Conservation (phyloP, 2,113 vertebrate species). For the Halcyon malimbica region DNA sequence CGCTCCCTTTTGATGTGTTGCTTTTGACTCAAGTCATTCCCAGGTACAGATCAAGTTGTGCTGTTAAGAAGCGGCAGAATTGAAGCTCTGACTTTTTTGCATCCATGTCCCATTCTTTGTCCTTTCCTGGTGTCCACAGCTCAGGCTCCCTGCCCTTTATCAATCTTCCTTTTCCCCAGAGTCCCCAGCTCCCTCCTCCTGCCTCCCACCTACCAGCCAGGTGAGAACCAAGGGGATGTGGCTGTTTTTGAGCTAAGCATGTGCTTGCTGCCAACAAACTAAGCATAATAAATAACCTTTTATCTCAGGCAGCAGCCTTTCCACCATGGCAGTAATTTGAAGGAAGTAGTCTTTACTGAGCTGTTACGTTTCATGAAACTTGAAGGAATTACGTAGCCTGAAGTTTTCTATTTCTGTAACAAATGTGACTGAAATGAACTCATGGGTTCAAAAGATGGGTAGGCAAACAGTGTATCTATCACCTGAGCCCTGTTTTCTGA, state of each 20-base stretch:
- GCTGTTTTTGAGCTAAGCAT: conserved; percentile 5
- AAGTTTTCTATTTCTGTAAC: neutral
- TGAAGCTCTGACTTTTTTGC: neutral
- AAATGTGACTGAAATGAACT: neutral
- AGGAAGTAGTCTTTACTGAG: neutral
- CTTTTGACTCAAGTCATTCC: neutral
- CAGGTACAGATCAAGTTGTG: neutral
- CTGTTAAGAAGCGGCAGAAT: neutral
- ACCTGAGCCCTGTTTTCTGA: neutral
- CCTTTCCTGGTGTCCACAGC: neutral
- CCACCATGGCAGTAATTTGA: neutral
- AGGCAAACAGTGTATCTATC: neutral
- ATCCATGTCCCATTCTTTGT: neutral
- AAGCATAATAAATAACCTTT: conserved; percentile 23
- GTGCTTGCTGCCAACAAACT: conserved; percentile 18
- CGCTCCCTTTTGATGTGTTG: neutral
- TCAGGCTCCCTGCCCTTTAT: neutral
- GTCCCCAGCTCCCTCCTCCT: neutral
- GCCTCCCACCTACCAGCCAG: neutral
- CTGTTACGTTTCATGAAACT: neutral
- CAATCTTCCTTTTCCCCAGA: neutral
- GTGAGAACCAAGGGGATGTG: conserved; percentile 9
- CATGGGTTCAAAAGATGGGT: neutral
- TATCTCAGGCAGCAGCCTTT: conserved; percentile 8
- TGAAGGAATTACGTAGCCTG: neutral